phyloP scores from a whole-genome alignment of 2,888 invertebrate species.

The Macaria notata region DNA sequence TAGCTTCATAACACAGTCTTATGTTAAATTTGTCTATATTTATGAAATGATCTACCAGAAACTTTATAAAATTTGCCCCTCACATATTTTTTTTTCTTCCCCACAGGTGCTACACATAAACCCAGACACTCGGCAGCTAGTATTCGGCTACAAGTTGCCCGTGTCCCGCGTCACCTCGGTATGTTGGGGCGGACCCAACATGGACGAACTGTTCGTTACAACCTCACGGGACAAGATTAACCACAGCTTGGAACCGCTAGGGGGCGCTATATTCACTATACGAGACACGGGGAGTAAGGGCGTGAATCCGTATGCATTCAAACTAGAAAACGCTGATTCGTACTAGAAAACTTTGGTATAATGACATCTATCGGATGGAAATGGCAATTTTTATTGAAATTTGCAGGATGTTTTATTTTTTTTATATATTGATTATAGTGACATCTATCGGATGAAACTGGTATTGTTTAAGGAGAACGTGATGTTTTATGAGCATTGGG shows the following conservation, averaged over 20 bases:
- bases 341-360: constrained; percentile 44
- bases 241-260: constrained; percentile 46
- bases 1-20: no score
- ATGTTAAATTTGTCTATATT: no score
- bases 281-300: constrained; percentile 58
- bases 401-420: no score
- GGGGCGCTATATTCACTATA: constrained; percentile 65
- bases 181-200: constrained; percentile 84
- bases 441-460: no score
- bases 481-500: no score
- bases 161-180: constrained; percentile 83
- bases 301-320: constrained; percentile 43
- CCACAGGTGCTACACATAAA: constrained; percentile 81
- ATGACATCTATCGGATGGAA: constrained; percentile 26
- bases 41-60: no score
- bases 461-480: no score
- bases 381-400: not conserved
- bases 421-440: no score
- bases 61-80: no score
- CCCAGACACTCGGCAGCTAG: constrained; percentile 71
- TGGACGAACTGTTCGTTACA: constrained; percentile 86
- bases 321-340: constrained; percentile 56
- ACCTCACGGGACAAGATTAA: constrained; percentile 50
- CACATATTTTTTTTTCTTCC: no score
- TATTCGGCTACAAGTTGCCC: constrained; percentile 78